Evolutionary conservation across 1,140 invertebrate genomes (phyloP).

Genomic region (Bradysia coprophila): DNA sequence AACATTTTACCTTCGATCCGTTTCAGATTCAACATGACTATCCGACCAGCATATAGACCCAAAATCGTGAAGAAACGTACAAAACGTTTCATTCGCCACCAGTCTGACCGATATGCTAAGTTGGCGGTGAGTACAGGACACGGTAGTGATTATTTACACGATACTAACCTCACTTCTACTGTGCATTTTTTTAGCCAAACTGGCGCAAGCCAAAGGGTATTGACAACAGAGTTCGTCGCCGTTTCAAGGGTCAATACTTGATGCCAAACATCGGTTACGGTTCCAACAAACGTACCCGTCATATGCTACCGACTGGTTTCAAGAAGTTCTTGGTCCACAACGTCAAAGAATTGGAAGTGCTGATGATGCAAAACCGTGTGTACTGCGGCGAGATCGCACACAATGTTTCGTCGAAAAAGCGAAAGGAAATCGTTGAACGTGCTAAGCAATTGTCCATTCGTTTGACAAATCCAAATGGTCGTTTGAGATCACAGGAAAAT

Average conservation of each 20-base stretch:
- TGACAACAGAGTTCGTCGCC: slow-evolving; percentile 95
- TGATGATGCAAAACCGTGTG: slow-evolving; percentile 97
- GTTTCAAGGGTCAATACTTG: slow-evolving; percentile 96
- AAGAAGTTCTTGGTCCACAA: slow-evolving; percentile 59
- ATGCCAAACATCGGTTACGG: slow-evolving; percentile 99
- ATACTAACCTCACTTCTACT: not conserved
- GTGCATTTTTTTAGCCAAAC: slow-evolving; percentile 25
- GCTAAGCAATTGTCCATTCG: slow-evolving; percentile 90
- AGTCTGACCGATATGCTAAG: slow-evolving; percentile 92
- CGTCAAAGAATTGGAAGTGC: slow-evolving; percentile 75
- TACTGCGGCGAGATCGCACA: slow-evolving; percentile 97
- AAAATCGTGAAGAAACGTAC: slow-evolving; percentile 90
- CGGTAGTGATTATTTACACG: not conserved
- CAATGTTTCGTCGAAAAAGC: slow-evolving; percentile 88
- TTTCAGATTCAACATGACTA: slow-evolving; percentile 44
- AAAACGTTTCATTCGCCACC: slow-evolving; percentile 92
- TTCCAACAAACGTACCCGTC: slow-evolving; percentile 79
- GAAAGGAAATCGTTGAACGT: slow-evolving; percentile 88
- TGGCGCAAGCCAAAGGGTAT: slow-evolving; percentile 68
- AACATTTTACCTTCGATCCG: too few relatives aligned
- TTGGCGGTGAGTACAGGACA: slow-evolving; percentile 50
- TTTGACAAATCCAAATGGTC: slow-evolving; percentile 89
- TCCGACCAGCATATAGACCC: slow-evolving; percentile 70
- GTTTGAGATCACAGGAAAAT: slow-evolving; percentile 93
- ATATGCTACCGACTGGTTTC: slow-evolving; percentile 96